Evolutionary conservation across 2,113 vertebrate species (phyloP).

Genomic region (Synodontis membranacea): DNA sequence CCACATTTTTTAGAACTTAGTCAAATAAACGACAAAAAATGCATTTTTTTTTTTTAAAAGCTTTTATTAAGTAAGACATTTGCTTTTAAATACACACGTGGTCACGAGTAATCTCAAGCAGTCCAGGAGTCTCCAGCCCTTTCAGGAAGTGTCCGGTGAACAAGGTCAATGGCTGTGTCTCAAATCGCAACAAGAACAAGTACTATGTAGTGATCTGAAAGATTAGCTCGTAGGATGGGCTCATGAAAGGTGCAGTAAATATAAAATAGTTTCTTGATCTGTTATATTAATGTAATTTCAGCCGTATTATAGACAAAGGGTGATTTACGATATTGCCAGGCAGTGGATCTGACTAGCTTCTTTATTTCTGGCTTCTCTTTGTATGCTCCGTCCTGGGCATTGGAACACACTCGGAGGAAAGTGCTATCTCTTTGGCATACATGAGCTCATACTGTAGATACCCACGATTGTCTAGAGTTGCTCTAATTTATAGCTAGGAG

Average conservation of each 20-base stretch:
- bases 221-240: not conserved
- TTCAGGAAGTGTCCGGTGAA: not conserved
- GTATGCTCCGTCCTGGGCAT: not conserved
- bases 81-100: not conserved
- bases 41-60: not conserved
- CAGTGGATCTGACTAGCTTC: not conserved
- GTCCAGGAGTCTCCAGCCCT: not conserved
- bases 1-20: not conserved
- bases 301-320: not conserved
- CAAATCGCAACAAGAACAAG: not conserved
- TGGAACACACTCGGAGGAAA: not conserved
- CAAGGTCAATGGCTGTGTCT: not conserved
- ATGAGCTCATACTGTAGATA: not conserved
- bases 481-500: not conserved
- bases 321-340: not conserved
- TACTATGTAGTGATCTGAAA: not conserved
- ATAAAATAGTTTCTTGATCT: not conserved
- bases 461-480: not conserved
- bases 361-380: not conserved
- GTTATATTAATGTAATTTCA: not conserved
- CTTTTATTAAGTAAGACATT: constrained; percentile 22
- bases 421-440: not conserved
- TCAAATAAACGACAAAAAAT: not conserved
- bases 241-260: not conserved
- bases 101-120: constrained; percentile 1